Percentiles rank a stretch among this genome's conserved stretches.
These are phyloP conservation scores for Furcula furcula DNA, from an alignment of 2,888 invertebrate genomes.

Conservation along the genomic window DNA sequence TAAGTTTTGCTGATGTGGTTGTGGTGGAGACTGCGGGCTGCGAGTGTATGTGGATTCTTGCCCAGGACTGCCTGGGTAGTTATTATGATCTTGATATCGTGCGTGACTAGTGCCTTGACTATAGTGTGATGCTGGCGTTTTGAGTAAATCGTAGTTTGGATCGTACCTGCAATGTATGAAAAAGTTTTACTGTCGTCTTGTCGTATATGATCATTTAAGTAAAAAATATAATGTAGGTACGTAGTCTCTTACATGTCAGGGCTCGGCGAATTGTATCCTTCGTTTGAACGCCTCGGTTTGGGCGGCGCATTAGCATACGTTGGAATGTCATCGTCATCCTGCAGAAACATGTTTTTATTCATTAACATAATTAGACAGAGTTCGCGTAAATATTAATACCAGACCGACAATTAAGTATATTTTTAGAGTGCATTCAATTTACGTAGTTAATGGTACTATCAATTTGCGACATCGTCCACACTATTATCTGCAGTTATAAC, in stretches of 20 bases:
- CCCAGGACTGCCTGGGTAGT: conserved; percentile 58
- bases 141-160: conserved; percentile 77
- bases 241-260: conserved; percentile 84
- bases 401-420: conserved; percentile 7
- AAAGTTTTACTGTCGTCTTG: conserved; percentile 5
- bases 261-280: conserved; percentile 88
- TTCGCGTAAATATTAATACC: conserved; percentile 1
- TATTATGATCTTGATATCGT: conserved; percentile 65
- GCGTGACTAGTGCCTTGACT: conserved; percentile 68
- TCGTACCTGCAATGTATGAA: conserved; percentile 71
- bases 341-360: conserved; percentile 8
- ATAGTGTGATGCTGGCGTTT: conserved; percentile 78
- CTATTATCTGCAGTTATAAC: conserved; percentile 62
- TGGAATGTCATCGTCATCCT: conserved; percentile 76
- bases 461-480: conserved; percentile 39
- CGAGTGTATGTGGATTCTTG: conserved; percentile 79
- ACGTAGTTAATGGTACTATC: conserved; percentile 25
- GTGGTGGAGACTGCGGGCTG: conserved; percentile 71
- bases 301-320: conserved; percentile 95
- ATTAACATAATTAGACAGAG: neutral
- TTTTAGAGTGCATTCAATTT: conserved; percentile 16
- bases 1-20: conserved; percentile 55
- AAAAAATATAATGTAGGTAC: neutral
- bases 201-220: neutral
- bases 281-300: conserved; percentile 90